Evolutionary conservation across 2,888 invertebrate species (phyloP).

Genomic region (Lobophora halterata): DNA sequence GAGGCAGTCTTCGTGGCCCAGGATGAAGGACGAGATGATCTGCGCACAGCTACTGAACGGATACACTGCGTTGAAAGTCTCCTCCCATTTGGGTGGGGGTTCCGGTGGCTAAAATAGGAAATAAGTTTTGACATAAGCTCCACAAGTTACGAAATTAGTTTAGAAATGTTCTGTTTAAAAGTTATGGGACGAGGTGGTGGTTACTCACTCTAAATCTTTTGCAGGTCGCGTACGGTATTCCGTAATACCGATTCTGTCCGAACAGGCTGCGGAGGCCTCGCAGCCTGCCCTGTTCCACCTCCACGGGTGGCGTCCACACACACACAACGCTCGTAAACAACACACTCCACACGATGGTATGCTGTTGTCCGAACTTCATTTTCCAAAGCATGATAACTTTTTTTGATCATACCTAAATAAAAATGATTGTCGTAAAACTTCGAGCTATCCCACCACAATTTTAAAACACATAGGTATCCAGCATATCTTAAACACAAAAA

Average conservation of each 20-base stretch:
- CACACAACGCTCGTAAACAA: conserved; percentile 9
- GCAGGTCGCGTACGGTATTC: conserved; percentile 64
- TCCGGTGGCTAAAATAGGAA: conserved; percentile 50
- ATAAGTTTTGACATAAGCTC: not conserved
- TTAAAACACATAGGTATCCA: too few species aligned
- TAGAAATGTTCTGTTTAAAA: too few species aligned
- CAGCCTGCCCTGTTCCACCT: conserved; percentile 54
- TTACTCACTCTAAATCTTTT: conserved; percentile 60
- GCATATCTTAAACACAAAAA: too few species aligned
- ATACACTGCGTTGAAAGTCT: conserved; percentile 50
- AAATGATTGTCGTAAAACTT: too few species aligned
- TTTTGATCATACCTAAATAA: conserved; percentile 3
- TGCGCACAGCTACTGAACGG: conserved; percentile 57
- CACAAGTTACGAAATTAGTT: too few species aligned
- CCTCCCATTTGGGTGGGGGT: conserved; percentile 53
- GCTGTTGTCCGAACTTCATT: conserved; percentile 15
- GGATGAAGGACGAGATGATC: conserved; percentile 41
- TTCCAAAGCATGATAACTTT: conserved; percentile 3
- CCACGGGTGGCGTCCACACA: conserved; percentile 48
- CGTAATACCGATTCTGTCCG: conserved; percentile 60
- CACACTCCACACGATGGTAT: conserved; percentile 7
- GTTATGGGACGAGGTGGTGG: too few species aligned
- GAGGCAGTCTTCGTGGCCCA: conserved; percentile 63
- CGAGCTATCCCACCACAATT: too few species aligned
- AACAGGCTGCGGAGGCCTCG: conserved; percentile 52